A percentile compares a stretch with the other conserved stretches of the same genome.
phyloP scores from a whole-genome alignment of 2,797 vertebrate genomes.

The Gallirallus australis region DNA sequence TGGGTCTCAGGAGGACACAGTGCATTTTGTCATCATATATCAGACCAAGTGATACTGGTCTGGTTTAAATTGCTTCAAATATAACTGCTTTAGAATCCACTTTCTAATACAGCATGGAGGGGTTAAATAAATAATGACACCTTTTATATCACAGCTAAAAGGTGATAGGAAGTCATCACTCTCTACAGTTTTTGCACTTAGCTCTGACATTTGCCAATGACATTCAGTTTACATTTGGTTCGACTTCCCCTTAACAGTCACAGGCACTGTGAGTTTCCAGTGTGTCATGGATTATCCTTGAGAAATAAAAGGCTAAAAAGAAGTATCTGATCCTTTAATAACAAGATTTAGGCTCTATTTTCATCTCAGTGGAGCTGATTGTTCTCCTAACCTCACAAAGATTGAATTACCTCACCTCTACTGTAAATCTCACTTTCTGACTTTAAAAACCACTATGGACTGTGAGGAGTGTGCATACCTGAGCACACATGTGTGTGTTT shows the following conservation, averaged over 20 bases:
- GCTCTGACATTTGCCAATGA: background rate
- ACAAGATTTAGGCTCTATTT: background rate
- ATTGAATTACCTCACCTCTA: background rate
- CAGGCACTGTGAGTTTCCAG: background rate
- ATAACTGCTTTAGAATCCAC: background rate
- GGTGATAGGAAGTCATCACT: background rate
- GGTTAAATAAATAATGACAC: background rate
- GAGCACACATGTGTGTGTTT: fast-evolving
- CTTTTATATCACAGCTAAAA: background rate
- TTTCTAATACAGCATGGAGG: background rate
- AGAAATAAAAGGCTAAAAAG: background rate
- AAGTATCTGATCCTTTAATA: background rate
- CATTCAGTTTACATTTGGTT: background rate
- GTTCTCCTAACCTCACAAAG: background rate
- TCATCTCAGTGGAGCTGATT: background rate
- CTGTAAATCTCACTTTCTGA: background rate
- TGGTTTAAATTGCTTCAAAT: background rate
- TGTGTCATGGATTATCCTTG: background rate
- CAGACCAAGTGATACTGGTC: background rate
- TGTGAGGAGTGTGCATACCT: background rate
- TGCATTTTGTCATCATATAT: background rate
- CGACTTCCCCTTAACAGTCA: background rate
- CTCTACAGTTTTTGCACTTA: background rate
- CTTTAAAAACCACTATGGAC: background rate
- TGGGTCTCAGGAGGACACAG: background rate